phyloP scores from a whole-genome alignment of 2,888 invertebrate species.

The Crematogaster levior region DNA sequence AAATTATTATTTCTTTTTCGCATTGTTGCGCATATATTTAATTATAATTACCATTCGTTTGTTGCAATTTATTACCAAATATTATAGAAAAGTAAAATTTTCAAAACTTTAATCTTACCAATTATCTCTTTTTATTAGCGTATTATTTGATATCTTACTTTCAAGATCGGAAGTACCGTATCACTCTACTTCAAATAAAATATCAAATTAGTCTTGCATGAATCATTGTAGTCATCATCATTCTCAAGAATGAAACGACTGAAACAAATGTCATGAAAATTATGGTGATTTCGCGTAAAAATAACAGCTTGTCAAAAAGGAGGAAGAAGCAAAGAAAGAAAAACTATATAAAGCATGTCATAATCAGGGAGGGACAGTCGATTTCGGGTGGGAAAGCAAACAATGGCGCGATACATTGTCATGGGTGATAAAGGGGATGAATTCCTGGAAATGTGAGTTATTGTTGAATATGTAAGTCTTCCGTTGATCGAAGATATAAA shows the following conservation, averaged over 20 bases:
- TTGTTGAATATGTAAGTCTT: slow-evolving; percentile 79
- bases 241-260: slow-evolving; percentile 27
- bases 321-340: slow-evolving; percentile 16
- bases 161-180: neutral
- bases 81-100: neutral
- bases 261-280: slow-evolving; percentile 68
- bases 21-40: neutral
- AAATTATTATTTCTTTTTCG: slow-evolving; percentile 14
- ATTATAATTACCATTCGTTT: neutral
- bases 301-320: slow-evolving; percentile 10
- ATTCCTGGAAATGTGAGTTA: slow-evolving; percentile 74
- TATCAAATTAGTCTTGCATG: neutral
- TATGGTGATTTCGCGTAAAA: slow-evolving; percentile 68
- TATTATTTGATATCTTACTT: neutral
- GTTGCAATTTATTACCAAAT: neutral
- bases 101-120: neutral
- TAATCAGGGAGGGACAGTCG: slow-evolving; percentile 47
- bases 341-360: slow-evolving; percentile 47
- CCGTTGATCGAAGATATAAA: slow-evolving; percentile 75
- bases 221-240: neutral
- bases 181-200: neutral
- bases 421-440: slow-evolving; percentile 59
- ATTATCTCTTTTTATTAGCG: neutral
- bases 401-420: slow-evolving; percentile 64
- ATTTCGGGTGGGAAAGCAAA: slow-evolving; percentile 63